A percentile compares a stretch with the other conserved stretches of the same genome.
Conservation (phyloP, 2,797 vertebrate species). For the Dallia pectoralis region DNA sequence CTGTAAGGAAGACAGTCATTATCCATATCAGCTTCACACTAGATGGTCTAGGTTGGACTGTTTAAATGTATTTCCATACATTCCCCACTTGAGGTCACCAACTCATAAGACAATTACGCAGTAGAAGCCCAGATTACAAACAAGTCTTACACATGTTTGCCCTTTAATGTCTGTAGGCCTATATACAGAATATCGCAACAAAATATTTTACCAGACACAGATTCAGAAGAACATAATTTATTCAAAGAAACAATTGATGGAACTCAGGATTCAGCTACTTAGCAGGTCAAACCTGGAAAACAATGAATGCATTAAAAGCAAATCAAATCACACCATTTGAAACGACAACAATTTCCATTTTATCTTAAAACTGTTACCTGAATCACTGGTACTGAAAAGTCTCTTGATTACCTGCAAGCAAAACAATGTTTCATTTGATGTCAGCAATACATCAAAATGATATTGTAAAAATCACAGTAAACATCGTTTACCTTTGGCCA, state of each 20-base stretch:
- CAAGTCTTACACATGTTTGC: not conserved
- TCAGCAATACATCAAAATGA: not conserved
- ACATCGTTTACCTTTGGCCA: not conserved
- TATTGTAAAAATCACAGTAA: not conserved
- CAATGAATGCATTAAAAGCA: not conserved
- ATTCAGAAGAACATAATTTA: not conserved
- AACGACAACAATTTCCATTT: not conserved
- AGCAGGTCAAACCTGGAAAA: not conserved
- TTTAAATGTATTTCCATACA: not conserved
- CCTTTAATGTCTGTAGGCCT: not conserved
- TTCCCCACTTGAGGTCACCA: constrained; percentile 1
- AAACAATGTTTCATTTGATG: too few relatives aligned
- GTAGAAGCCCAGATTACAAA: too few relatives aligned
- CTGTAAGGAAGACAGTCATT: not conserved
- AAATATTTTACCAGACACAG: not conserved
- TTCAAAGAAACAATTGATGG: too few relatives aligned
- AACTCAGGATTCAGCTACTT: not conserved
- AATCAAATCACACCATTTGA: not conserved
- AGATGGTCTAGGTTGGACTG: not conserved
- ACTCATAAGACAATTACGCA: not conserved
- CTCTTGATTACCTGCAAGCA: not conserved
- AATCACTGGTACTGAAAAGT: not conserved
- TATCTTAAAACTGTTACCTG: not conserved
- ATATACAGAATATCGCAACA: not conserved
- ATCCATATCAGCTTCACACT: not conserved